Base-by-base conservation (phyloP, 2,888 invertebrate genomes). In the Drosophila nr. medialis region DNA sequence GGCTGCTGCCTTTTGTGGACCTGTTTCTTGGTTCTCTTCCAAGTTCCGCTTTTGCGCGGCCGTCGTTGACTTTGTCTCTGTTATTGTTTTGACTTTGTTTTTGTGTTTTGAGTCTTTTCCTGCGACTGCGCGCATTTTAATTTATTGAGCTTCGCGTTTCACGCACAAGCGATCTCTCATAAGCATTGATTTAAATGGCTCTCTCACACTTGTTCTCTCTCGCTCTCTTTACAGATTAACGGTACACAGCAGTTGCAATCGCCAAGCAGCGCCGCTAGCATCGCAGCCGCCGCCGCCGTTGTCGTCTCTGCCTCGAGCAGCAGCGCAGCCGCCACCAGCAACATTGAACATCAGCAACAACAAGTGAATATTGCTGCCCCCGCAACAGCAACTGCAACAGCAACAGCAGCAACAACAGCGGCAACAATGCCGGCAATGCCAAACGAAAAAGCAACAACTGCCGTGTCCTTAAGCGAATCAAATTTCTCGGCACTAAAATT, bases 401-500 rank as follows among this genome's bases (percentile, higher is more conserved):
- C 69, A 59, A 6, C 69, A 61, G 7, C 71, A 72, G 56, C 62
- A 76, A 36, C 88, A 72, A 58, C 80, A 61, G 54, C 74, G 73
- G 82, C 85, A 78, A 92, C 91, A 85, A 93, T 93, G 92, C 92
- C 93, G 92, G 92, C 93, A 82, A 93, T 93, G 93, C 91, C 93
- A 90, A 92, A 93, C 89, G 93, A 93, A 80, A 92, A 93, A 90
- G 83, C 92, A 62, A 75, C 91, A 78, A 90, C 92, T 71, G 89
- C 92, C 81, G 89, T 93, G 74, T 91, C 92, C 77, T 75, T 92
- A 77, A 90, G 76, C 77, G 92, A 92, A 81, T 86, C 87, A 81
- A 91, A 91, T 85, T 92, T 89, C 81, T 77, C 83, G 61, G 90
- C 92, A 77, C 78, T 92, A 29, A 90, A 91, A 81, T 77, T 92